Conservation (phyloP, 1,140 invertebrate genomes). For the Nasonia giraulti region DNA sequence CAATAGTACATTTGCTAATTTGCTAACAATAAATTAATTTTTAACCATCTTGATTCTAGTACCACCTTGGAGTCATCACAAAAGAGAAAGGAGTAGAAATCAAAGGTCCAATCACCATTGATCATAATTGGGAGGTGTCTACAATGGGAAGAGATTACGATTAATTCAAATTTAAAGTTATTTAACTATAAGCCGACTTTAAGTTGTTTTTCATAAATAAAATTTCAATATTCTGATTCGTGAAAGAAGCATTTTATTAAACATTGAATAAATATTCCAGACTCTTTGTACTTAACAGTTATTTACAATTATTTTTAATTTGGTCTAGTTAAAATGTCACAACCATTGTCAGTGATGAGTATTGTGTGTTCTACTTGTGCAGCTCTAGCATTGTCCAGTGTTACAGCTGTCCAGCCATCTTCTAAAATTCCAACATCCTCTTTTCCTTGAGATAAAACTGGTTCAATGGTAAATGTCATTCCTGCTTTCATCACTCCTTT, state of each 20-base stretch:
- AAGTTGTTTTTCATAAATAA: conserved; percentile 51
- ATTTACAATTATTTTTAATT: conserved; percentile 37
- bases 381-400: conserved; percentile 84
- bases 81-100: conserved; percentile 72
- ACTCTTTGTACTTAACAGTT: conserved; percentile 4
- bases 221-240: conserved; percentile 28
- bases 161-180: conserved; percentile 46
- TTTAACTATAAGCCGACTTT: conserved; percentile 35
- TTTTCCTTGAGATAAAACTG: conserved; percentile 86
- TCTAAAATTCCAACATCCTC: conserved; percentile 82
- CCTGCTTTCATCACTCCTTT: conserved; percentile 87
- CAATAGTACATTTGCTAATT: conserved; percentile 16
- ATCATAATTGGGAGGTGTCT: conserved; percentile 71
- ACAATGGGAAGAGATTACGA: conserved; percentile 53
- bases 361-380: conserved; percentile 96
- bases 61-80: conserved; percentile 71
- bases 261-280: conserved; percentile 16
- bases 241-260: conserved; percentile 37
- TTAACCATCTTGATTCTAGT: conserved; percentile 65
- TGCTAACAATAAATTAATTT: conserved; percentile 30
- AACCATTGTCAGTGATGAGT: conserved; percentile 84
- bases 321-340: conserved; percentile 80
- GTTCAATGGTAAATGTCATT: conserved; percentile 97
- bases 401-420: conserved; percentile 93
- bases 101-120: conserved; percentile 66